Conservation (phyloP, 2,888 invertebrate species). For the Philereme transversata region DNA sequence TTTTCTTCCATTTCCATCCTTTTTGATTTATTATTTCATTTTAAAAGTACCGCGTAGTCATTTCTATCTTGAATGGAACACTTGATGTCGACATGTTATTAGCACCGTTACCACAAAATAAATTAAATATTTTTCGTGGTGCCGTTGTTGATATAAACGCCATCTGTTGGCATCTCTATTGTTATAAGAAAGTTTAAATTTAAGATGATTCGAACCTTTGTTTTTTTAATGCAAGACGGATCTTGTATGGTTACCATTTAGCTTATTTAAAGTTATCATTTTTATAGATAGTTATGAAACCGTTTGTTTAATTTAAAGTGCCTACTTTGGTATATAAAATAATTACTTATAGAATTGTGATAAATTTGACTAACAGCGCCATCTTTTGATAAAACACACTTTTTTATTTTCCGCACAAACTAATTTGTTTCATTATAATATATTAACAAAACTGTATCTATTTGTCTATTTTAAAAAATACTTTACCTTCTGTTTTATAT, state of each 20-base stretch:
- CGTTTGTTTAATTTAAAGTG: too few species aligned
- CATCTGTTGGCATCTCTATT: constrained; percentile 7
- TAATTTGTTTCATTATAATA: too few species aligned
- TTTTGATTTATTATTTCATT: too few species aligned
- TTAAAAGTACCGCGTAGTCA: constrained; percentile 1
- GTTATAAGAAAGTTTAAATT: constrained; percentile 3
- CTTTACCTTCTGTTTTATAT: not conserved
- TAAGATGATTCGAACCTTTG: too few species aligned
- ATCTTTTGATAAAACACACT: constrained; percentile 1
- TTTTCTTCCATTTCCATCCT: too few species aligned
- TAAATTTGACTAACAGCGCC: constrained; percentile 7
- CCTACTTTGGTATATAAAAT: too few species aligned
- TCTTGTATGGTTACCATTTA: constrained; percentile 8
- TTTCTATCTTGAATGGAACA: constrained; percentile 6
- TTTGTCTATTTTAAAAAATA: not conserved
- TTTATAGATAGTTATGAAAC: too few species aligned
- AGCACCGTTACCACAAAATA: not conserved
- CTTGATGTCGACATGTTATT: not conserved
- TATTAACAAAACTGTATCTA: not conserved
- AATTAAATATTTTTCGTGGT: not conserved
- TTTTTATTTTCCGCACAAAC: too few species aligned
- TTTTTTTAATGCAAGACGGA: too few species aligned
- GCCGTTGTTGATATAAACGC: constrained; percentile 9
- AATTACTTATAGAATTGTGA: not conserved
- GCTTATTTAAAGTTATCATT: constrained; percentile 19